A percentile compares a stretch with the other conserved stretches of the same genome.
These are phyloP conservation scores for Atopsyche davidsoni DNA, from an alignment of 1,140 invertebrate genomes.

Conservation along the genomic window DNA sequence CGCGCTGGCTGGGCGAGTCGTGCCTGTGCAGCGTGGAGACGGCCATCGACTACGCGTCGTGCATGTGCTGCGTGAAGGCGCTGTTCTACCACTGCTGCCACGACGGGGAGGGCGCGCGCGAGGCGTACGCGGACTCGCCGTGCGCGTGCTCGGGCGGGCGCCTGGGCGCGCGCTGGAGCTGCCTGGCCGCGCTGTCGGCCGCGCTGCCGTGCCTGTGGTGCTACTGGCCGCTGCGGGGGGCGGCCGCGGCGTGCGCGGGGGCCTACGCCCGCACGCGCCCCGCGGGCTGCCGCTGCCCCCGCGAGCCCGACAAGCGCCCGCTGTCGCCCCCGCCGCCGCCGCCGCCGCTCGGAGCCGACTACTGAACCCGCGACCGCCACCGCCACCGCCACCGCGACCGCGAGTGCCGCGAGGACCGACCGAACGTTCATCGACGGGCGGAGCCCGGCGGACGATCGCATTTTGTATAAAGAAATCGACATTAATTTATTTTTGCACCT, in stretches of 20 bases:
- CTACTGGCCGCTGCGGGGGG: conserved; percentile 85
- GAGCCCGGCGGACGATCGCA: conserved; percentile 16
- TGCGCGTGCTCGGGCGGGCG: conserved; percentile 69
- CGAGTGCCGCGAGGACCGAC: conserved; percentile 40
- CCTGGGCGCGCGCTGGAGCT: conserved; percentile 72
- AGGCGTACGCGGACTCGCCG: conserved; percentile 74
- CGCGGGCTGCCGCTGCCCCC: conserved; percentile 59
- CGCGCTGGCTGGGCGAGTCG: conserved; percentile 80
- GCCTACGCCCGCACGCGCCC: conserved; percentile 73
- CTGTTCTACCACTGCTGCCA: conserved; percentile 87
- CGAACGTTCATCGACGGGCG: conserved; percentile 33
- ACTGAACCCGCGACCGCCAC: conserved; percentile 36
- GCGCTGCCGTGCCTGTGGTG: conserved; percentile 83
- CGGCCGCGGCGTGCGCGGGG: conserved; percentile 68
- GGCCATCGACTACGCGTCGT: conserved; percentile 80
- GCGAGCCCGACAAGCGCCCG: conserved; percentile 34
- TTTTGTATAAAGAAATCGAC: conserved; percentile 28
- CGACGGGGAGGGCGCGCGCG: conserved; percentile 60
- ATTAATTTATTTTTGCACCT: conserved; percentile 29
- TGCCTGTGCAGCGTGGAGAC: conserved; percentile 82
- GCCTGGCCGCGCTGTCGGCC: conserved; percentile 70
- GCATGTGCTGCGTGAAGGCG: conserved; percentile 89
- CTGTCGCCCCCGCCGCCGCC: conserved; percentile 41
- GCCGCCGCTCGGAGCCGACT: conserved; percentile 33
- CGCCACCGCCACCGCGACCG: conserved; percentile 32